A percentile compares a stretch with the other conserved stretches of the same genome.
Evolutionary conservation across 2,113 vertebrate species (phyloP).

Genomic region (Phylloscopus trochiloides): DNA sequence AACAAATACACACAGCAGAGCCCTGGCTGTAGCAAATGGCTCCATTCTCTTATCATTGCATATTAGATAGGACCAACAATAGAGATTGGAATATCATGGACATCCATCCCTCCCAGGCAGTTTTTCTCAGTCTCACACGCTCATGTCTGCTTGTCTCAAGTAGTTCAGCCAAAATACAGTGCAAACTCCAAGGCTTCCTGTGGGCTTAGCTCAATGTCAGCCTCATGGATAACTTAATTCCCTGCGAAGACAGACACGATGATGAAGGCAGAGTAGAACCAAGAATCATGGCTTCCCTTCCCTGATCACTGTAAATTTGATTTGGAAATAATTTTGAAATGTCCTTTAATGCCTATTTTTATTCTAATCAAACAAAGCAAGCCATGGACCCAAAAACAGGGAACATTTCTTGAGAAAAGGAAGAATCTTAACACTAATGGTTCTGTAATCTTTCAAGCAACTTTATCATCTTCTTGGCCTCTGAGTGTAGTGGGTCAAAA

Average conservation of each 20-base stretch:
- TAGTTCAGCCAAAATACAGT: conserved; percentile 9
- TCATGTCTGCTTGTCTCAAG: background rate
- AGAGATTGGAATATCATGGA: background rate
- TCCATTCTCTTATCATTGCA: conserved; percentile 14
- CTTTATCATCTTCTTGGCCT: background rate
- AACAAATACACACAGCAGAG: conserved; percentile 48
- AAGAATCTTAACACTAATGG: background rate
- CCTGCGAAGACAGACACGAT: background rate
- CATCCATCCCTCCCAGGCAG: background rate
- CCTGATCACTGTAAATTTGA: background rate
- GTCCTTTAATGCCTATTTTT: background rate
- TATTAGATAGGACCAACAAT: background rate
- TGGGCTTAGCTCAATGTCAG: background rate
- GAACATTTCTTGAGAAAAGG: background rate
- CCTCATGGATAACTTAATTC: background rate
- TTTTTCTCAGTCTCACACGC: background rate
- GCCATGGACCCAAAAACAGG: background rate
- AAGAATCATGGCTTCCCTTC: background rate
- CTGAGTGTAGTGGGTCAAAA: background rate
- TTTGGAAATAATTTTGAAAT: background rate
- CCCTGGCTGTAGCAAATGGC: conserved; percentile 46
- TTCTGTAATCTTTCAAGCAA: background rate
- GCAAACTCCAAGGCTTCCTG: background rate
- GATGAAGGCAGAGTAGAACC: background rate
- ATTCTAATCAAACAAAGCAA: background rate